These are phyloP conservation scores for Bos taurus DNA, from an alignment of 2,113 vertebrate genomes.

Conservation along the genomic window ARS-UCD2.0 NC_037340.1:55228001-55228500, in stretches of 20 bases:
- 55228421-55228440: rapidly evolving
- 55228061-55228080: not conserved
- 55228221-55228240: not conserved
- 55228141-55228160: conserved; percentile 56
- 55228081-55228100: conserved; percentile 30
- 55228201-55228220: conserved; percentile 9
- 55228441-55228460: rapidly evolving
- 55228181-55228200: conserved; percentile 20
- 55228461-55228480: rapidly evolving
- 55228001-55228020: not conserved
- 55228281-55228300: not conserved
- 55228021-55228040: not conserved
- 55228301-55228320: rapidly evolving
- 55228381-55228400: rapidly evolving
- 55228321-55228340: rapidly evolving
- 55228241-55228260: not conserved
- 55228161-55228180: conserved; percentile 60
- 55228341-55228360: not conserved
- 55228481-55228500: rapidly evolving
- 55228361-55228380: rapidly evolving
- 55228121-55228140: not conserved
- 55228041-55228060: not conserved
- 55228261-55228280: not conserved
- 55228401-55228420: rapidly evolving
- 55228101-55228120: not conserved